phyloP scores from a whole-genome alignment of 2,888 invertebrate genomes.

The Leucoma salicis region DNA sequence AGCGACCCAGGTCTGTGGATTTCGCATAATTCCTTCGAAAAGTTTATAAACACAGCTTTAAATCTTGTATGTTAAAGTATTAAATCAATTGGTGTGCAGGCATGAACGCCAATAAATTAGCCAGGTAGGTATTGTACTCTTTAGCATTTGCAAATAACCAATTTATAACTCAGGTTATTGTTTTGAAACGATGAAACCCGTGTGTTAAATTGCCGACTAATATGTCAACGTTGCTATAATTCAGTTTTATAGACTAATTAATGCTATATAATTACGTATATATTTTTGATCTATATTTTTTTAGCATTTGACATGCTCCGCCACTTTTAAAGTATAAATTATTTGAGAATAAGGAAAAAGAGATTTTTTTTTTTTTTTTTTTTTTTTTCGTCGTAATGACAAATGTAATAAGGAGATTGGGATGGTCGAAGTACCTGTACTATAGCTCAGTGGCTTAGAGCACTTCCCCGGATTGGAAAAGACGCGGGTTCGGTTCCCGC shows the following conservation, averaged over 20 bases:
- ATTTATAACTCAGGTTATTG: slow-evolving; percentile 34
- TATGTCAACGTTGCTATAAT: slow-evolving; percentile 40
- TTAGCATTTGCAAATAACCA: slow-evolving; percentile 26
- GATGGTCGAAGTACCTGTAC: no score
- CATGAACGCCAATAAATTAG: slow-evolving; percentile 42
- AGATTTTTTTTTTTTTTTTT: no score
- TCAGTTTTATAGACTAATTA: slow-evolving; percentile 48
- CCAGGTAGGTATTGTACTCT: slow-evolving; percentile 34
- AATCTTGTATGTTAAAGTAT: slow-evolving; percentile 37
- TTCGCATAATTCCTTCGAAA: slow-evolving; percentile 20
- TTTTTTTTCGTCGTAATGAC: no score
- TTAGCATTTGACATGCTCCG: no score
- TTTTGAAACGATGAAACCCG: slow-evolving; percentile 34
- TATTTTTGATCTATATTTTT: no score
- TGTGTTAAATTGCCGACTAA: slow-evolving; percentile 34
- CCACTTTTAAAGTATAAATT: no score
- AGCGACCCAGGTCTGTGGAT: background rate
- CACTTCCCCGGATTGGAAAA: no score
- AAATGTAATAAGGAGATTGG: no score
- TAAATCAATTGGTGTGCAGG: slow-evolving; percentile 40
- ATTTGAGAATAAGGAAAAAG: no score
- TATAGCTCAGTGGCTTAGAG: no score
- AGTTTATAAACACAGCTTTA: slow-evolving; percentile 38
- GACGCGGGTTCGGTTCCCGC: no score
- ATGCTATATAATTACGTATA: slow-evolving; percentile 38